phyloP scores from a whole-genome alignment of 2,888 invertebrate species.

The Metacarcinus magister region DNA sequence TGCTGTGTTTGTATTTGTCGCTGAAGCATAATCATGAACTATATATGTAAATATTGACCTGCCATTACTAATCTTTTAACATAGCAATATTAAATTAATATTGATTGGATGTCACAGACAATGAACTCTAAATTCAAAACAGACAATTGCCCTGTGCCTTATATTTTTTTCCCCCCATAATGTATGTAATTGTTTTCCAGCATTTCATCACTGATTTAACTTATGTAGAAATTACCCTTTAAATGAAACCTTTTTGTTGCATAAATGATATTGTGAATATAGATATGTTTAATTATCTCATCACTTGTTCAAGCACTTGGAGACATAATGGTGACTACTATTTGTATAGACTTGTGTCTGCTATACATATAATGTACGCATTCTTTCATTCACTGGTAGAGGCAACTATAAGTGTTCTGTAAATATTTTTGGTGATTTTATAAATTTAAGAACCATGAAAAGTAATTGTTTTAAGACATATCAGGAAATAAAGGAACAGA shows the following conservation, averaged over 20 bases:
- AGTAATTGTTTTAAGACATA: slow-evolving; percentile 11
- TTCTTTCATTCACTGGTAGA: background rate
- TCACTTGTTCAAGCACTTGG: background rate
- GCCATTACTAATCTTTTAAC: background rate
- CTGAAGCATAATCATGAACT: background rate
- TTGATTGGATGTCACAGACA: background rate
- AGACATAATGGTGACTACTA: background rate
- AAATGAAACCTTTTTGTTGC: background rate
- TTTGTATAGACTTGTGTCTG: background rate
- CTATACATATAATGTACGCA: background rate
- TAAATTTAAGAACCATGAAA: background rate
- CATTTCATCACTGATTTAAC: background rate
- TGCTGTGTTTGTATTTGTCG: background rate
- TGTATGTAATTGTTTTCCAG: background rate
- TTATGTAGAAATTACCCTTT: background rate
- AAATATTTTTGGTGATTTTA: background rate
- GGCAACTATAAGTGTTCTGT: background rate
- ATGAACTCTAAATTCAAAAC: background rate
- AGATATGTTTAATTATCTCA: background rate
- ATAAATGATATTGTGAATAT: background rate
- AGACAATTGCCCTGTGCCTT: background rate
- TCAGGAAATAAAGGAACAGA: slow-evolving; percentile 6
- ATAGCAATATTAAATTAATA: background rate
- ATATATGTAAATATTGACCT: background rate
- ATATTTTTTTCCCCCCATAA: background rate